phyloP scores from a whole-genome alignment of 2,888 invertebrate genomes.

The Synanthedon myopaeformis region DNA sequence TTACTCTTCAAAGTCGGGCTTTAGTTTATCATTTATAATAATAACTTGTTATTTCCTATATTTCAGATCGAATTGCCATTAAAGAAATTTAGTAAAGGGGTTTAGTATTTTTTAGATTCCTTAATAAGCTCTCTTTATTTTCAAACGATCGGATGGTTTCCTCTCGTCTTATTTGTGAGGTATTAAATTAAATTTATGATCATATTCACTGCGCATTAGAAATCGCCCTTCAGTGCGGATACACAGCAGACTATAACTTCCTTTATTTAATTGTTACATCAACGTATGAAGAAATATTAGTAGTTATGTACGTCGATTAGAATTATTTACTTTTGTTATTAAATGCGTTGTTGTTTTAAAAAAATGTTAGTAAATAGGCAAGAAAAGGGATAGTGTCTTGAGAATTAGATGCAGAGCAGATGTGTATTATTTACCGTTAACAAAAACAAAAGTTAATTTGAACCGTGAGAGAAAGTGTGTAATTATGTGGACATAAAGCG shows the following conservation, averaged over 20 bases:
- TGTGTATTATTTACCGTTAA: conserved; percentile 19
- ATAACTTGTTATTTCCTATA: too few species aligned
- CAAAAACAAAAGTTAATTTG: conserved; percentile 37
- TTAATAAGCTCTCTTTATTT: too few species aligned
- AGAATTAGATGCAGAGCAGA: not conserved
- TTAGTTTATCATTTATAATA: too few species aligned
- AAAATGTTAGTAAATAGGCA: not conserved
- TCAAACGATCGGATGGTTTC: too few species aligned
- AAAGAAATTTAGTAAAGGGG: too few species aligned
- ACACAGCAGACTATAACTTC: conserved; percentile 18
- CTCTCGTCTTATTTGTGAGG: too few species aligned
- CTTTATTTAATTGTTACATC: conserved; percentile 13
- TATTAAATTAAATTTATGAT: not conserved
- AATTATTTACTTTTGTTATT: too few species aligned
- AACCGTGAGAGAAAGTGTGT: conserved; percentile 27
- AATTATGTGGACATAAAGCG: conserved; percentile 1
- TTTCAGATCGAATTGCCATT: too few species aligned
- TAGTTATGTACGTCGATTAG: too few species aligned
- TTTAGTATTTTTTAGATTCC: too few species aligned
- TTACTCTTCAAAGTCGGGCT: too few species aligned
- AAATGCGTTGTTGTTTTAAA: too few species aligned
- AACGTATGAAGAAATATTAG: conserved; percentile 4
- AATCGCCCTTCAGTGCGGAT: conserved; percentile 10
- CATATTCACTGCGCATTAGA: conserved; percentile 1
- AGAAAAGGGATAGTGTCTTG: not conserved